Conservation (phyloP, 2,797 vertebrate genomes). For the Atherinosoma microstoma region DNA sequence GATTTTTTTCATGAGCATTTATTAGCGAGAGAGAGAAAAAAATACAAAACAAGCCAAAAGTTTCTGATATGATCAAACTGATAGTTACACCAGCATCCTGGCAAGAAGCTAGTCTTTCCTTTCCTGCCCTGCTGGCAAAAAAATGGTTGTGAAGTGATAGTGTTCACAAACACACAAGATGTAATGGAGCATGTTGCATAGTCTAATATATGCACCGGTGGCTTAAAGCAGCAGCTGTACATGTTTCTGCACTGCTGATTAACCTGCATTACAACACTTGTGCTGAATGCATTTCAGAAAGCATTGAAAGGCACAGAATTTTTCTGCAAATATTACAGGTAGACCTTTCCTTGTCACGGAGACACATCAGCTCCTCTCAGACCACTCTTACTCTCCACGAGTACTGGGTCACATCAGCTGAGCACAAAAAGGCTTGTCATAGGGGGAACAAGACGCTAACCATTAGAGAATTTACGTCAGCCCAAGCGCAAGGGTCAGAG, state of each 20-base stretch:
- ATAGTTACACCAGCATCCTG: constrained; percentile 21
- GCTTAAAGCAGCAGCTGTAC: constrained; percentile 24
- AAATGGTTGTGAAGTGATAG: constrained; percentile 4
- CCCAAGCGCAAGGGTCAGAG: constrained; percentile 66
- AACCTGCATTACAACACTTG: constrained; percentile 23
- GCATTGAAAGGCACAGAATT: constrained; percentile 27
- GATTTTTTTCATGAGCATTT: not conserved
- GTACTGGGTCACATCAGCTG: constrained; percentile 64
- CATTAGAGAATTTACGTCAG: constrained; percentile 80
- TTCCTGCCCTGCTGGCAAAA: constrained; percentile 28
- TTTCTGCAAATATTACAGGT: constrained; percentile 47
- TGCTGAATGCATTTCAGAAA: constrained; percentile 20
- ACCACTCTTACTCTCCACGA: constrained; percentile 37
- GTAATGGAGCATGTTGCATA: not conserved
- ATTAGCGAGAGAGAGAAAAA: not conserved
- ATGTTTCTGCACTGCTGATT: constrained; percentile 22
- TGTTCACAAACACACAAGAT: not conserved
- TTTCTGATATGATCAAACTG: constrained; percentile 22
- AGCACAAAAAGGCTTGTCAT: constrained; percentile 61
- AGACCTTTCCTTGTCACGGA: constrained; percentile 11
- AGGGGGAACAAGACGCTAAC: constrained; percentile 62
- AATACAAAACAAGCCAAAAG: constrained; percentile 7
- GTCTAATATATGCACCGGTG: not conserved
- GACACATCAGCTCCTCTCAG: constrained; percentile 11
- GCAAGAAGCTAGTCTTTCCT: constrained; percentile 26